Conservation (phyloP, 2,888 invertebrate genomes). For the Rugalucina vietnamica region DNA sequence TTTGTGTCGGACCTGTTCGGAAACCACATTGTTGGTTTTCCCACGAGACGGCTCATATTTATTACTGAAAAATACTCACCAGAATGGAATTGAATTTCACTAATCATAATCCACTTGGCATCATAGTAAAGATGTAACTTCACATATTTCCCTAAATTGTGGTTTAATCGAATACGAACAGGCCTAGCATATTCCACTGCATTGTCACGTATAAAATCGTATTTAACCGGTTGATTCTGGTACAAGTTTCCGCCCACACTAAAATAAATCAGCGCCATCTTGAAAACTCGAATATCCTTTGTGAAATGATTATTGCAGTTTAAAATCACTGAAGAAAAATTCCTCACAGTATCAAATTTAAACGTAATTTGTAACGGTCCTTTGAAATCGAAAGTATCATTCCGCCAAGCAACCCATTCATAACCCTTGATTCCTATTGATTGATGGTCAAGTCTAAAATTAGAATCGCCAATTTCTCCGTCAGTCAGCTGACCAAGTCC, state of each 20-base stretch:
- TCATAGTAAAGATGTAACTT: constrained; percentile 91
- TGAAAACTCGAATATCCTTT: constrained; percentile 93
- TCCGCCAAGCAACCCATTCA: constrained; percentile 96
- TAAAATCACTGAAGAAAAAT: constrained; percentile 92
- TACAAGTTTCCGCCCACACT: constrained; percentile 91
- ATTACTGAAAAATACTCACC: too few relatives aligned
- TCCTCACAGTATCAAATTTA: constrained; percentile 94
- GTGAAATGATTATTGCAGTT: constrained; percentile 94
- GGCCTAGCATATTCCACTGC: constrained; percentile 93
- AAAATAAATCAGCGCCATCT: constrained; percentile 91
- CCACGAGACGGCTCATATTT: too few relatives aligned
- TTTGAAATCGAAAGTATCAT: constrained; percentile 87
- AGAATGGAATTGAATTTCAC: constrained; percentile 94
- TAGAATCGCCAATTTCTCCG: constrained; percentile 91
- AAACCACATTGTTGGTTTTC: too few relatives aligned
- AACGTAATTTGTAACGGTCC: constrained; percentile 90
- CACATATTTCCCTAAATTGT: constrained; percentile 92
- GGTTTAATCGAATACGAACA: constrained; percentile 92
- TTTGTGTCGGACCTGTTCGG: too few relatives aligned
- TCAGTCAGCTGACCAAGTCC: constrained; percentile 94
- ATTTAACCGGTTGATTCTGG: constrained; percentile 90
- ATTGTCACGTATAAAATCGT: constrained; percentile 88
- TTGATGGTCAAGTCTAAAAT: constrained; percentile 88
- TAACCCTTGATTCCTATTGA: constrained; percentile 88
- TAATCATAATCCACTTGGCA: constrained; percentile 94